Percentiles rank a stretch among this genome's conserved stretches.
phyloP scores from a whole-genome alignment of 1,140 invertebrate genomes.

The Leptoteleia sp. region DNA sequence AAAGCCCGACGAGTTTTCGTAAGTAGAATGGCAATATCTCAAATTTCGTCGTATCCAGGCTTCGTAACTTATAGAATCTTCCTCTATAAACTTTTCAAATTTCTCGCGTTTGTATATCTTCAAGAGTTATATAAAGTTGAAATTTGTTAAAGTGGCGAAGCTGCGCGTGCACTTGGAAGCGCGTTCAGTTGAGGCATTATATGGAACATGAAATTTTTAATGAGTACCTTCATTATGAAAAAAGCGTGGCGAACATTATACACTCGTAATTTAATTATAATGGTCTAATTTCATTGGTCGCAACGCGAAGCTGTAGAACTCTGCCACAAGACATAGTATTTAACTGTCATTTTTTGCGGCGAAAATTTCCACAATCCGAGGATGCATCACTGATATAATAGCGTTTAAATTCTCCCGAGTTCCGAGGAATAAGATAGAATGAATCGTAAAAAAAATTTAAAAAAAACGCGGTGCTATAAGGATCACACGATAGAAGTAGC shows the following conservation, averaged over 20 bases:
- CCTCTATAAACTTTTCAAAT: slow-evolving; percentile 38
- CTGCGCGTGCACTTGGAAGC: too few species aligned
- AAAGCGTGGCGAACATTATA: neutral
- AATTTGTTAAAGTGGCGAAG: slow-evolving; percentile 16
- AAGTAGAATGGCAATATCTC: slow-evolving; percentile 17
- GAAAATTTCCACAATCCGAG: slow-evolving; percentile 4
- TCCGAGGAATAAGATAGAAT: slow-evolving; percentile 51
- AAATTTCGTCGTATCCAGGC: slow-evolving; percentile 11
- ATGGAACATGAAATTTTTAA: slow-evolving; percentile 13
- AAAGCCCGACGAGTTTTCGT: slow-evolving; percentile 5
- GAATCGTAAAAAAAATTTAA: slow-evolving; percentile 53
- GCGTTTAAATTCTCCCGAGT: slow-evolving; percentile 32
- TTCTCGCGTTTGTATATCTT: slow-evolving; percentile 26
- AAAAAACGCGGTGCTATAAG: too few species aligned
- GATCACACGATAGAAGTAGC: too few species aligned
- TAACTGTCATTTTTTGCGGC: slow-evolving; percentile 6
- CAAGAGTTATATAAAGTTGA: slow-evolving; percentile 24
- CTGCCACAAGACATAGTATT: neutral
- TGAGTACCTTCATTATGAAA: slow-evolving; percentile 5
- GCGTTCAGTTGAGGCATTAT: neutral
- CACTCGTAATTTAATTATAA: slow-evolving; percentile 18
- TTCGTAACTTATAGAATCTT: slow-evolving; percentile 29
- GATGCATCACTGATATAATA: slow-evolving; percentile 40
- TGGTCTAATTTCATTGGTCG: neutral
- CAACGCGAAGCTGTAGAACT: neutral